Percentiles rank a stretch among this genome's conserved stretches.
Evolutionary conservation across 2,797 vertebrate genomes (phyloP).

Genomic region (Tachyglossus aculeatus): DNA sequence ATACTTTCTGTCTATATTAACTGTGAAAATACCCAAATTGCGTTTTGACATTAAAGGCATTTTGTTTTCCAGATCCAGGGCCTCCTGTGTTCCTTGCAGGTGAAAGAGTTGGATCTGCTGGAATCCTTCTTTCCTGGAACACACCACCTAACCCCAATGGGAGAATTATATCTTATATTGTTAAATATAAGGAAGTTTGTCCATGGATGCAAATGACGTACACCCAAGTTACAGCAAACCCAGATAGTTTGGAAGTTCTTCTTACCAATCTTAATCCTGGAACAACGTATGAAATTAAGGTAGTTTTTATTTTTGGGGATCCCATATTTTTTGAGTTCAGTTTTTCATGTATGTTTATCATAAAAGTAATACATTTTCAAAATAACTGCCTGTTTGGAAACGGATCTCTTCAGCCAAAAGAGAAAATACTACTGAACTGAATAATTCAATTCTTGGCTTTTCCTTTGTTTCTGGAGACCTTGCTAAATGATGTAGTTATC

Average conservation of each 20-base stretch:
- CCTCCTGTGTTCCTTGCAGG: conserved; percentile 83
- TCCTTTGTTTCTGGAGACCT: not conserved
- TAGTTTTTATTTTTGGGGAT: conserved; percentile 70
- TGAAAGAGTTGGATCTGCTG: conserved; percentile 92
- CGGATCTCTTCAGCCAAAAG: not conserved
- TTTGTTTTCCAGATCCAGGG: conserved; percentile 74
- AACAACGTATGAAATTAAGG: conserved; percentile 93
- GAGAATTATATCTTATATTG: conserved; percentile 82
- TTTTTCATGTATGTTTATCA: no score
- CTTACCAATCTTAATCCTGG: conserved; percentile 91
- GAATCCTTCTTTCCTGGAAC: conserved; percentile 91
- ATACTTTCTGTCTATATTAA: conserved; percentile 11
- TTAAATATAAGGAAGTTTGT: conserved; percentile 95
- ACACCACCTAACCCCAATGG: conserved; percentile 76
- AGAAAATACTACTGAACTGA: not conserved
- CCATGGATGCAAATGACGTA: conserved; percentile 87
- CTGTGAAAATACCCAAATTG: not conserved
- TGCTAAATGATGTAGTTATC: not conserved
- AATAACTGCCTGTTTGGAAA: no score
- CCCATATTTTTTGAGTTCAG: no score
- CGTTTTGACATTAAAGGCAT: conserved; percentile 3
- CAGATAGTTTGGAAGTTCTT: conserved; percentile 87
- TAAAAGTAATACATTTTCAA: no score
- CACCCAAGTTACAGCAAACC: conserved; percentile 78
- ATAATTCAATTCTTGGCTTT: not conserved